Conservation (phyloP, 1,140 invertebrate genomes). For the Saxidomus purpurata region DNA sequence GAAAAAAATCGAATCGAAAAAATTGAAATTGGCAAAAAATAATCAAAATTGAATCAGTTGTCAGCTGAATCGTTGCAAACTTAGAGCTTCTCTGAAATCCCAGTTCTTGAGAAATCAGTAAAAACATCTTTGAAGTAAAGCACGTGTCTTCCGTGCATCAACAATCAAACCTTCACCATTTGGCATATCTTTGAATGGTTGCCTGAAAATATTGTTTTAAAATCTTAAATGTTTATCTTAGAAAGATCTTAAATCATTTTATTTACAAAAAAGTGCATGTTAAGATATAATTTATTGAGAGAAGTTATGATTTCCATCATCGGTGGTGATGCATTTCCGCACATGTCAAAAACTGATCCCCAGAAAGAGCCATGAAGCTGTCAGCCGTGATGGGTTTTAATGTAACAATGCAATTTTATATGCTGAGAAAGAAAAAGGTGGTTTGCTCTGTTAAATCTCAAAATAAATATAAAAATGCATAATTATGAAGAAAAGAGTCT, state of each 20-base stretch:
- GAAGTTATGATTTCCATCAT: conserved; percentile 31
- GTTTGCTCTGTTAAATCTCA: not conserved
- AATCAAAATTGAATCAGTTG: no score
- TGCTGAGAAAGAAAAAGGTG: conserved; percentile 5
- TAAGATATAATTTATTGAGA: conserved; percentile 5
- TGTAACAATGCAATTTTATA: not conserved
- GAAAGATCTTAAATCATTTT: conserved; percentile 6
- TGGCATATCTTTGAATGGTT: not conserved
- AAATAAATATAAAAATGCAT: not conserved
- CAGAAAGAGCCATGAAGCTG: not conserved
- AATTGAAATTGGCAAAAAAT: no score
- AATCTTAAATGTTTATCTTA: conserved; percentile 6
- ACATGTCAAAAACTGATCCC: conserved; percentile 4
- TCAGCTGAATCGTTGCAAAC: no score
- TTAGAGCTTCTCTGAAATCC: no score
- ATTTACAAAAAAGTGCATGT: conserved; percentile 14
- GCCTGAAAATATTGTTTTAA: not conserved
- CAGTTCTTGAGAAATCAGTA: not conserved
- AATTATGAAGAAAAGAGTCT: not conserved
- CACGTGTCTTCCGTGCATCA: not conserved
- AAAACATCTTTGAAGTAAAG: not conserved
- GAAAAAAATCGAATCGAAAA: no score
- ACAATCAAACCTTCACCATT: not conserved
- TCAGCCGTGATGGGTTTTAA: not conserved
- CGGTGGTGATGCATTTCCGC: conserved; percentile 24